phyloP scores from a whole-genome alignment of 1,140 invertebrate species.

The Drosophila funebris region DNA sequence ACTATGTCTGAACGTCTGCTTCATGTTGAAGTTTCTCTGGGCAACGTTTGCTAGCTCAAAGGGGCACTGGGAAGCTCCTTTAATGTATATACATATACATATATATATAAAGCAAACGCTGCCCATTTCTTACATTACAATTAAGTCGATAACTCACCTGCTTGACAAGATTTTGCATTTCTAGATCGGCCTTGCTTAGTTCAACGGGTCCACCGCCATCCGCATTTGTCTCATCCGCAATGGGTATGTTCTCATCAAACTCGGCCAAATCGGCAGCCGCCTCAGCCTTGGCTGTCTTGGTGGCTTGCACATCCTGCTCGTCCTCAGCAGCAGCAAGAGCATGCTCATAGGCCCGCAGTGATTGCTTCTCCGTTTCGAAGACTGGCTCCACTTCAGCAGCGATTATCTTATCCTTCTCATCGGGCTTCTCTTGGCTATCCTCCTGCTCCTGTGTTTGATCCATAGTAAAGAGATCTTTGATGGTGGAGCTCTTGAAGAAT shows the following conservation, averaged over 20 bases:
- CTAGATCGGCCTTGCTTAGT: conserved; percentile 92
- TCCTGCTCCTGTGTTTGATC: conserved; percentile 89
- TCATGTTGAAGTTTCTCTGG: conserved; percentile 51
- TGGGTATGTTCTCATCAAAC: conserved; percentile 98
- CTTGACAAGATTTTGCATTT: conserved; percentile 92
- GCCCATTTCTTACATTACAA: conserved; percentile 18
- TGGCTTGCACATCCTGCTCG: conserved; percentile 96
- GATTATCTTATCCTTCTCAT: conserved; percentile 53
- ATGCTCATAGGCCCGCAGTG: conserved; percentile 89
- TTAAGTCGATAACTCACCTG: conserved; percentile 86
- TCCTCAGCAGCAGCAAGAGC: conserved; percentile 97
- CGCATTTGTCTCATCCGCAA: conserved; percentile 87
- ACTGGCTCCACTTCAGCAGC: conserved; percentile 36
- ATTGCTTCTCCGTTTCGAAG: conserved; percentile 85
- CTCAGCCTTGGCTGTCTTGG: conserved; percentile 95
- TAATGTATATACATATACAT: background rate
- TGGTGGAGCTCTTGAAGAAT: conserved; percentile 97
- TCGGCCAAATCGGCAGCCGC: conserved; percentile 96
- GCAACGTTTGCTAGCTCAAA: conserved; percentile 50
- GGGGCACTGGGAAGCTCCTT: conserved; percentile 10
- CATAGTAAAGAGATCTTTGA: conserved; percentile 96
- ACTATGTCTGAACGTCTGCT: conserved; percentile 81
- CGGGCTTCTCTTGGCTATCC: conserved; percentile 69
- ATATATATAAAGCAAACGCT: conserved; percentile 29
- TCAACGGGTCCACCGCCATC: conserved; percentile 85